phyloP scores from a whole-genome alignment of 2,113 vertebrate genomes.

The Oreochromis aureus region DNA sequence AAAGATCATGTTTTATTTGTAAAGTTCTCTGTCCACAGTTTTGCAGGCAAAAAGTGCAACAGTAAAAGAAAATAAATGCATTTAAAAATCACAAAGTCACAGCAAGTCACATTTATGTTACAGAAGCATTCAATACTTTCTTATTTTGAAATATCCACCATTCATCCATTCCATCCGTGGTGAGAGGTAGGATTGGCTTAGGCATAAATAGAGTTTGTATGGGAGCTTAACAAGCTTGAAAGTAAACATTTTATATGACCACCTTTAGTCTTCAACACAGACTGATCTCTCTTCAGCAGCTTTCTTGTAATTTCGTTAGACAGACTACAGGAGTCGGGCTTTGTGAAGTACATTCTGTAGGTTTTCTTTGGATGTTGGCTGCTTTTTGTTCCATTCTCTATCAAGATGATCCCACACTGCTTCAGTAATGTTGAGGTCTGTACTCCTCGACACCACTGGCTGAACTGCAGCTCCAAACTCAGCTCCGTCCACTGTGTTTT shows the following conservation, averaged over 20 bases:
- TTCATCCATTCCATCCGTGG: accelerated
- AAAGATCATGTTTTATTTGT: background rate
- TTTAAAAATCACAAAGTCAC: background rate
- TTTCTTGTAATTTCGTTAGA: background rate
- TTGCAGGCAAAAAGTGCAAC: background rate
- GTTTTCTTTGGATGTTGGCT: background rate
- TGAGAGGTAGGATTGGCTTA: background rate
- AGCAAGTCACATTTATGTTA: background rate
- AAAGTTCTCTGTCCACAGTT: background rate
- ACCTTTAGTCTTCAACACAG: background rate
- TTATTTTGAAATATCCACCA: background rate
- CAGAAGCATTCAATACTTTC: background rate
- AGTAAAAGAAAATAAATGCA: background rate
- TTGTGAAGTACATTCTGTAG: background rate
- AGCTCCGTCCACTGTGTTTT: background rate
- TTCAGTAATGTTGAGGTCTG: background rate
- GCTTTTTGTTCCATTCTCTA: background rate
- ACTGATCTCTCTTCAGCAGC: background rate
- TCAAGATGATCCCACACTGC: background rate
- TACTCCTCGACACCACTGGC: background rate
- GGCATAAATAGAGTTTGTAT: background rate
- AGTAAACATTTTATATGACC: background rate
- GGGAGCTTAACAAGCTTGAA: background rate
- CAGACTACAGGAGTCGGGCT: background rate
- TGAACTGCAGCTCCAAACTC: background rate